phyloP scores from a whole-genome alignment of 1,140 invertebrate species.

The Caerostris extrusa region DNA sequence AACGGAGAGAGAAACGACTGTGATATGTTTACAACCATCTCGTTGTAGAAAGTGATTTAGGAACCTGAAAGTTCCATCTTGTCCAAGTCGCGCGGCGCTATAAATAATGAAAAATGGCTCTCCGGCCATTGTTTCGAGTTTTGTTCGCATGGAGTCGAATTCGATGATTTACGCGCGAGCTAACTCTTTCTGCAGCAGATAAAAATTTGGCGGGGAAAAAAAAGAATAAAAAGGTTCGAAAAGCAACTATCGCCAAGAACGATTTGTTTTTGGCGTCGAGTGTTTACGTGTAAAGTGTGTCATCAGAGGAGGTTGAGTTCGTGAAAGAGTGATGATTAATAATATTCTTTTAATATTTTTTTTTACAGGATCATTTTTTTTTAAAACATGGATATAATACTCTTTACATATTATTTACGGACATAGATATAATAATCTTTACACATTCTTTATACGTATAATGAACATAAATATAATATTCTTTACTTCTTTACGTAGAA shows the following conservation, averaged over 20 bases:
- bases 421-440: too few species aligned
- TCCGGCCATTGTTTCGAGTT: background rate
- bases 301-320: background rate
- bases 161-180: background rate
- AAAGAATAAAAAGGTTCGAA: background rate
- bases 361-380: background rate
- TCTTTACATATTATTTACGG: too few species aligned
- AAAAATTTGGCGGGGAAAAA: background rate
- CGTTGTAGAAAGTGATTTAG: constrained; percentile 10
- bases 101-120: constrained; percentile 28
- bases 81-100: background rate
- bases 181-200: constrained; percentile 10
- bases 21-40: constrained; percentile 31
- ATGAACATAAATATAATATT: too few species aligned
- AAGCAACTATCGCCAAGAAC: too few species aligned
- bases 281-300: background rate
- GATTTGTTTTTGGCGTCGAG: background rate
- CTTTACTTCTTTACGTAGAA: too few species aligned
- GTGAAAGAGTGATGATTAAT: background rate
- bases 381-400: background rate
- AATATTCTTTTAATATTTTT: constrained; percentile 7
- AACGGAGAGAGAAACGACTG: background rate
- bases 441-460: too few species aligned
- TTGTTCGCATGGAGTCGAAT: background rate
- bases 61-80: background rate